These are phyloP conservation scores for Armadillidium nasatum DNA, from an alignment of 1,140 invertebrate species.

Conservation along the genomic window DNA sequence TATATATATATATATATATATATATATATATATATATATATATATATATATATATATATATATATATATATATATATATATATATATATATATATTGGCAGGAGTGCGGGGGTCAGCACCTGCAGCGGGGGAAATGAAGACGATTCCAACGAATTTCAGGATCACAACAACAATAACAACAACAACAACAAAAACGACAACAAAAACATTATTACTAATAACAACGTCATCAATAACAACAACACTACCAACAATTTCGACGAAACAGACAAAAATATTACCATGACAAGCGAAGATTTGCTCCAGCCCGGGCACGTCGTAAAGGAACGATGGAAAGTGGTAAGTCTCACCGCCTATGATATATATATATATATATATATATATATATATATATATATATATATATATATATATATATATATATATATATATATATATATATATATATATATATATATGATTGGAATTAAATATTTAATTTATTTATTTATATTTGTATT, in stretches of 20 bases:
- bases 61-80: neutral
- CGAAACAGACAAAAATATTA: constrained; percentile 18
- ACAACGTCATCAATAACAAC: neutral
- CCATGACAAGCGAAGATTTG: constrained; percentile 67
- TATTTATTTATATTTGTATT: too few relatives aligned
- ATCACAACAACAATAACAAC: neutral
- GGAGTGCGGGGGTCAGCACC: constrained; percentile 4
- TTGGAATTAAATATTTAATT: neutral
- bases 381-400: constrained; percentile 23
- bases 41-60: constrained; percentile 10
- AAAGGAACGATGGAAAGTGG: constrained; percentile 97
- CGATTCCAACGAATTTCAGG: neutral
- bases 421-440: constrained; percentile 18
- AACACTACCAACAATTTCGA: neutral
- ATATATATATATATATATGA: constrained; percentile 28
- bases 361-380: constrained; percentile 14
- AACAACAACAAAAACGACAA: neutral
- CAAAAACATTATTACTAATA: neutral
- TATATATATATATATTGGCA: neutral
- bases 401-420: constrained; percentile 19
- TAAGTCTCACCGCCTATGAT: constrained; percentile 51
- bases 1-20: too few relatives aligned
- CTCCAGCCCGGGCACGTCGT: constrained; percentile 93
- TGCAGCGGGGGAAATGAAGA: constrained; percentile 4
- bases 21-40: neutral